Evolutionary conservation across 2,113 vertebrate genomes (phyloP).

Genomic region (Oreocharis arfaki): DNA sequence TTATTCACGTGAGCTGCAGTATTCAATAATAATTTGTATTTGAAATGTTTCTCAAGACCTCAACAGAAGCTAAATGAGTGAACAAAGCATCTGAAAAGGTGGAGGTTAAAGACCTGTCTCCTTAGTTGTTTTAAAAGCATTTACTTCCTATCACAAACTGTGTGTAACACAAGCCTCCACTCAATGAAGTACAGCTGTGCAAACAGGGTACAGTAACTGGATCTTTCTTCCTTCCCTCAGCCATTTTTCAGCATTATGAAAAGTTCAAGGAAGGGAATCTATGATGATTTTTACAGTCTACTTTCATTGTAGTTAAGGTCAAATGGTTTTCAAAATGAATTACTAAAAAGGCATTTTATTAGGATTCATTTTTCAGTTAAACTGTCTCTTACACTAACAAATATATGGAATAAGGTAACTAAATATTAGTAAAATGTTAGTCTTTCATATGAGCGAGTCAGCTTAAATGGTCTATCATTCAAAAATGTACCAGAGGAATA

Average conservation of each 20-base stretch:
- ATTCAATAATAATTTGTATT: slow-evolving; percentile 32
- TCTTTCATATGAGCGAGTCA: not conserved
- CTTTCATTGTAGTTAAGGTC: slow-evolving; percentile 50
- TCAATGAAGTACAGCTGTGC: slow-evolving; percentile 82
- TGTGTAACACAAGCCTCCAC: slow-evolving; percentile 74
- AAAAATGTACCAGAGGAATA: slow-evolving; percentile 2
- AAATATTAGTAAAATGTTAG: not conserved
- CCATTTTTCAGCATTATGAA: slow-evolving; percentile 63
- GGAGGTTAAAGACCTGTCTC: slow-evolving; percentile 76
- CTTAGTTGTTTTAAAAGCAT: slow-evolving; percentile 78
- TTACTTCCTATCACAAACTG: slow-evolving; percentile 79
- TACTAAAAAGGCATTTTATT: slow-evolving; percentile 54
- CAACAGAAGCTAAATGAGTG: slow-evolving; percentile 65
- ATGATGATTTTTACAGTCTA: slow-evolving; percentile 56
- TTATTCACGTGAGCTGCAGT: slow-evolving; percentile 45
- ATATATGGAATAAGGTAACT: not conserved
- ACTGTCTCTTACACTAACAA: slow-evolving; percentile 4
- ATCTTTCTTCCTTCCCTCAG: slow-evolving; percentile 59
- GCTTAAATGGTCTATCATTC: not conserved
- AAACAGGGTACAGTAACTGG: slow-evolving; percentile 79
- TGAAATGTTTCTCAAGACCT: slow-evolving; percentile 41
- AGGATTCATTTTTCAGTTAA: slow-evolving; percentile 12
- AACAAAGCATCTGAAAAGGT: slow-evolving; percentile 69
- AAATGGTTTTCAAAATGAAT: slow-evolving; percentile 61
- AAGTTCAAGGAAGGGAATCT: slow-evolving; percentile 66